Percentiles rank a stretch among this genome's conserved stretches.
These are phyloP conservation scores for Tethya wilhelma DNA, from an alignment of 37 sponge, comb jelly and placozoan genomes.

Conservation along the genomic window DNA sequence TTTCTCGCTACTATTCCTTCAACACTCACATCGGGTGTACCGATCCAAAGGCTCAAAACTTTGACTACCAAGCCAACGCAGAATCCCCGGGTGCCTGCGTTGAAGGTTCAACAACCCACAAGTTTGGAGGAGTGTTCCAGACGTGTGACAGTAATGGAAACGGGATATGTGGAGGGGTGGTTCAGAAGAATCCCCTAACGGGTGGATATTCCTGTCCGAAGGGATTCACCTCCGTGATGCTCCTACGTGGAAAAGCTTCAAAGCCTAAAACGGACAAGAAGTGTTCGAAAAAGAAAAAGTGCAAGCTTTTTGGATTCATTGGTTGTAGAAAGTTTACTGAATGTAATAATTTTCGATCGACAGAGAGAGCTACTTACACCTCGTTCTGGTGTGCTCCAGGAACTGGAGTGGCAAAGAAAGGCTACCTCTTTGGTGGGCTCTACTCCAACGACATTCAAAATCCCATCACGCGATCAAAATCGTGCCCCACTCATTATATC, in stretches of 20 bases:
- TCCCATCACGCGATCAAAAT: conserved; percentile 29
- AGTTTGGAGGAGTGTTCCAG: conserved; percentile 60
- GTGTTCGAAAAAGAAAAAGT: not conserved
- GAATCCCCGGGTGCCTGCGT: conserved; percentile 17
- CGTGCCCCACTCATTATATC: conserved; percentile 37
- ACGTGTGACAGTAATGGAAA: conserved; percentile 18
- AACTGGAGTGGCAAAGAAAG: not conserved
- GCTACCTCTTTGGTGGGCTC: conserved; percentile 57
- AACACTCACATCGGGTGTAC: conserved; percentile 60
- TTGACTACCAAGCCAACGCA: conserved; percentile 58
- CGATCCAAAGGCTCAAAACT: conserved; percentile 36
- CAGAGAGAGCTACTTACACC: conserved; percentile 5
- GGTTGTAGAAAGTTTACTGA: not conserved
- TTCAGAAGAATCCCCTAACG: conserved; percentile 50
- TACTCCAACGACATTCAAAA: conserved; percentile 13
- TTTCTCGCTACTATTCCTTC: conserved; percentile 16
- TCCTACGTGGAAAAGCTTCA: not conserved
- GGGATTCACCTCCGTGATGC: conserved; percentile 31
- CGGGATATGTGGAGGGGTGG: not conserved
- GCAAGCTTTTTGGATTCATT: not conserved
- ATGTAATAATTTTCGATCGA: not conserved
- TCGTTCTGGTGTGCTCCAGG: conserved; percentile 54
- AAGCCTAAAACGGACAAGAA: not conserved
- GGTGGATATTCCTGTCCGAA: conserved; percentile 36
- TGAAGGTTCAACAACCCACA: conserved; percentile 32